These are phyloP conservation scores for Gymnogyps californianus DNA, from an alignment of 2,113 vertebrate species.

Conservation along the genomic window DNA sequence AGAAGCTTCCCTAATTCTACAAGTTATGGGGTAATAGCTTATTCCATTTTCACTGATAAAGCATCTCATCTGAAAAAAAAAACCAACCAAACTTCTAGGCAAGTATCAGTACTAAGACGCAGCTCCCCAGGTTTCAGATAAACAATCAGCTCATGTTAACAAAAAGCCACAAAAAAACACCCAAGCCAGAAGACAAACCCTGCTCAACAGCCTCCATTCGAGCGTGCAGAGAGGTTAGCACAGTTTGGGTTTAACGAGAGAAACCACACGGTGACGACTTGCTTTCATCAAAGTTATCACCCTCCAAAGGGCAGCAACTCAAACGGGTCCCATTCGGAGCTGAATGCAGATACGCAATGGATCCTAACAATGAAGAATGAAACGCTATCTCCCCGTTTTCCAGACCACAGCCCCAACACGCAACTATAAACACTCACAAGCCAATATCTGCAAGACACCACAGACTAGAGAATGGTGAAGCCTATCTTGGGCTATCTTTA, in stretches of 20 bases:
- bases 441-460: not conserved
- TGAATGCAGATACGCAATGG: fast-evolving
- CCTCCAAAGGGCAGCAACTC: not conserved
- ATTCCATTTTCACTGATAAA: not conserved
- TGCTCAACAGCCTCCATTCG: fast-evolving
- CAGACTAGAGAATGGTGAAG: not conserved
- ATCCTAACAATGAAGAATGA: not conserved
- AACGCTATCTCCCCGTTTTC: too few species aligned
- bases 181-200: not conserved
- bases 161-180: not conserved
- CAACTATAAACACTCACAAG: not conserved
- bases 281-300: not conserved
- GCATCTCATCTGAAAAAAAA: not conserved
- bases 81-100: not conserved
- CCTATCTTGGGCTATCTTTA: not conserved
- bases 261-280: fast-evolving
- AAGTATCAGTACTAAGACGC: not conserved
- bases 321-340: not conserved
- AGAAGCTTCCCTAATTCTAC: not conserved
- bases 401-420: not conserved
- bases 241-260: not conserved
- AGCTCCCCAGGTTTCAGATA: not conserved
- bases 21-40: not conserved
- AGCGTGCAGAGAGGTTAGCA: fast-evolving
- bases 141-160: not conserved